Evolutionary conservation across 2,888 invertebrate genomes (phyloP).

Genomic region (Eulithis prunata): DNA sequence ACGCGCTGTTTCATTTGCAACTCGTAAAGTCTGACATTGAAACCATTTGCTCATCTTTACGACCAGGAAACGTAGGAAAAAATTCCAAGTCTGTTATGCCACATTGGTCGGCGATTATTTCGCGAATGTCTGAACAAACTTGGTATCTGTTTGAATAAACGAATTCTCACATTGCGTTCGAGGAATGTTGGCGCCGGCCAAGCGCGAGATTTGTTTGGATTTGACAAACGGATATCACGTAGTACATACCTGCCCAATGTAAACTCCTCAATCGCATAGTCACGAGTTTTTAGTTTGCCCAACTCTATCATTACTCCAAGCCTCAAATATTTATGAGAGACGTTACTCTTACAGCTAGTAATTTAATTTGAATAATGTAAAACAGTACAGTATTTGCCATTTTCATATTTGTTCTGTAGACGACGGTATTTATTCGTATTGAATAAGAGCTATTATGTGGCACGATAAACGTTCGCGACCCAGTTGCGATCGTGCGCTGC

Average conservation of each 20-base stretch:
- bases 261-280: slow-evolving; percentile 67
- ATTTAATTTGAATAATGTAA: slow-evolving; percentile 43
- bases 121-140: slow-evolving; percentile 47
- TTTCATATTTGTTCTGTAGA: slow-evolving; percentile 40
- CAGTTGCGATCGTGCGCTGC: slow-evolving; percentile 59
- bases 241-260: slow-evolving; percentile 50
- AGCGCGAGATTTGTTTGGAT: slow-evolving; percentile 59
- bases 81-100: slow-evolving; percentile 61
- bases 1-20: slow-evolving; percentile 64
- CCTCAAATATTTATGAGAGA: slow-evolving; percentile 48
- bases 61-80: slow-evolving; percentile 69
- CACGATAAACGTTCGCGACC: slow-evolving; percentile 68
- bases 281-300: slow-evolving; percentile 60
- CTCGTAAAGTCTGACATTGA: slow-evolving; percentile 79
- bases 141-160: slow-evolving; percentile 41
- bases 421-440: slow-evolving; percentile 55
- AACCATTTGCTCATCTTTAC: slow-evolving; percentile 73
- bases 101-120: slow-evolving; percentile 62
- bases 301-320: slow-evolving; percentile 50
- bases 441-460: slow-evolving; percentile 65
- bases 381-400: slow-evolving; percentile 40
- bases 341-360: slow-evolving; percentile 33
- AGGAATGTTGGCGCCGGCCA: slow-evolving; percentile 70
- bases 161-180: slow-evolving; percentile 47
- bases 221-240: slow-evolving; percentile 66